Base-by-base conservation (phyloP, 2,797 vertebrate species). In the Sebastes kiyomatsui region DNA sequence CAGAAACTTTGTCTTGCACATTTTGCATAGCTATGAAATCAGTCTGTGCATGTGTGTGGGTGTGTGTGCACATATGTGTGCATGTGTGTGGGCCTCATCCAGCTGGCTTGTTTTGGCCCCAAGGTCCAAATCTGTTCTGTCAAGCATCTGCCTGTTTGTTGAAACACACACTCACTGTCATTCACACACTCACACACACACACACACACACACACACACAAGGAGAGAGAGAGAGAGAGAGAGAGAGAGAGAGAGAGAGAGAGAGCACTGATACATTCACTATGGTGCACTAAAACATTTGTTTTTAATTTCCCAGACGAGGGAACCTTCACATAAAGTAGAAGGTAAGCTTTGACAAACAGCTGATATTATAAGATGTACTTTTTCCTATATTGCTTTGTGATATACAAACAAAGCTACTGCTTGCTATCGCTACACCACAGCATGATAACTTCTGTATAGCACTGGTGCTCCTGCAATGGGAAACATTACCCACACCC, bases 51-150 rank as follows among this genome's bases (percentile, higher is more conserved):
- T 30, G 13, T 71, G 73, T 56, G 54, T 35, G 62, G 55, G 61
- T 32, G 59, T 65, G 75, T 18, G 9, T 64, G 38, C 32, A 28
- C 35, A 25, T 25, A 33, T 14, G 16, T 67, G n/a, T 66, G 61
- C 30, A 14, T 58, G 67, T 38, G 35, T 52, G 35, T 25, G 42
- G 5, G 59, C 59, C 62, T 84, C 65, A 80, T 70, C 77, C 68
- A 67, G 35, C 28, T 73, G 67, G 23, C 70, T 87, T 87, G 82
- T 90, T 86, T 86, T 90, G 64, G 80, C 88, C 77, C 22, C 75
- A 35, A 83, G 90, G 73, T 67, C 69, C 33, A 68, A 70, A 80
- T 83, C 56, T 88, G 71, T 72, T 79, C 77, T 67, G 72, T 76
- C 79, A 82, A 75, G 76, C 82, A 84, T 87, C 70, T 90, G 74